Evolutionary conservation across 2,113 vertebrate genomes (phyloP).

Genomic region (Lagopus muta): DNA sequence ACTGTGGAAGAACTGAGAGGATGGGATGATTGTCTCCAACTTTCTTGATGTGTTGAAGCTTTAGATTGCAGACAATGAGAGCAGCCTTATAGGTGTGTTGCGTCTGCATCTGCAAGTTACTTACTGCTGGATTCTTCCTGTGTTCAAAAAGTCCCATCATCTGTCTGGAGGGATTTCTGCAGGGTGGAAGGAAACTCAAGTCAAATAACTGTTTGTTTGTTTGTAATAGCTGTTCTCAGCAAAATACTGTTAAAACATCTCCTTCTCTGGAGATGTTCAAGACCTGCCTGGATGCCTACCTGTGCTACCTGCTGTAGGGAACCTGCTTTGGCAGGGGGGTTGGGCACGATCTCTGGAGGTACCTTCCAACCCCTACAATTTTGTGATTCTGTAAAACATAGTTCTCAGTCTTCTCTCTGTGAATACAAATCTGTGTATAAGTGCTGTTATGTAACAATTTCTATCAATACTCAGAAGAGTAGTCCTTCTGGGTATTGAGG

Average conservation of each 20-base stretch:
- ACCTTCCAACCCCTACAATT: too few species aligned
- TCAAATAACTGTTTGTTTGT: not conserved
- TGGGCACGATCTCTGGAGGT: too few species aligned
- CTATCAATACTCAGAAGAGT: not conserved
- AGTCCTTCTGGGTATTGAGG: not conserved
- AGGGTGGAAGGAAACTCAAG: not conserved
- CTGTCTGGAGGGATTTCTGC: not conserved
- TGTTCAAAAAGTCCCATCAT: not conserved
- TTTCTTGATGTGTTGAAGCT: not conserved
- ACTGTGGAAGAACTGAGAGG: not conserved
- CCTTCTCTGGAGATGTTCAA: too few species aligned
- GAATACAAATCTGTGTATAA: not conserved
- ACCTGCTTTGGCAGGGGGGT: too few species aligned
- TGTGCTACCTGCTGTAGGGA: too few species aligned
- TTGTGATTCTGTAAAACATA: not conserved
- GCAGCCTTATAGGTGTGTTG: not conserved
- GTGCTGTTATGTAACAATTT: not conserved
- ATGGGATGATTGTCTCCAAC: not conserved
- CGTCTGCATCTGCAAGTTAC: not conserved
- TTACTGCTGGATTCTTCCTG: not conserved
- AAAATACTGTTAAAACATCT: not conserved
- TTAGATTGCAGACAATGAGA: conserved; percentile 19
- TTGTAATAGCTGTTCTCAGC: not conserved
- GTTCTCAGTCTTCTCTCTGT: not conserved
- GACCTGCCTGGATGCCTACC: too few species aligned